Conservation (phyloP, 2,113 vertebrate species). For the Dromaius novaehollandiae region DNA sequence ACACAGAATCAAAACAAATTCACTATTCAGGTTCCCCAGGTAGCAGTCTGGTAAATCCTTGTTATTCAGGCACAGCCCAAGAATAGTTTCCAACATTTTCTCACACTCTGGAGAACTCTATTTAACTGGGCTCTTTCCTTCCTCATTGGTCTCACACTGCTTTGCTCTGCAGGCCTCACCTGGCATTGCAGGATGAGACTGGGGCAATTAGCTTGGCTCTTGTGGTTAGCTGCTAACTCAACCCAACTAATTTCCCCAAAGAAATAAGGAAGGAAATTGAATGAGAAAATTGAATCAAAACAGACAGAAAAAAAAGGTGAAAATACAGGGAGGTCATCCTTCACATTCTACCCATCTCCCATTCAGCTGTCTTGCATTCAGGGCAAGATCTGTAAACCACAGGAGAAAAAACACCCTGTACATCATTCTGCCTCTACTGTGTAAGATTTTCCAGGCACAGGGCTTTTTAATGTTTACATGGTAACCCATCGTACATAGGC, state of each 20-base stretch:
- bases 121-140: not conserved
- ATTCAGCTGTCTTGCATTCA: not conserved
- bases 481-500: not conserved
- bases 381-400: not conserved
- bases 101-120: not conserved
- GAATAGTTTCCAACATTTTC: not conserved
- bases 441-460: not conserved
- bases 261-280: not conserved
- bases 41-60: not conserved
- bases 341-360: not conserved
- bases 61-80: not conserved
- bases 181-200: accelerated
- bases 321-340: not conserved
- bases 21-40: not conserved
- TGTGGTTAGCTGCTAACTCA: not conserved
- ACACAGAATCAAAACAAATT: not conserved
- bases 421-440: not conserved
- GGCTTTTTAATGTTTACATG: not conserved
- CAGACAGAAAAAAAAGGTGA: not conserved
- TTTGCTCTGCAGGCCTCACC: not conserved
- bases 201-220: not conserved
- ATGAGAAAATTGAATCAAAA: not conserved
- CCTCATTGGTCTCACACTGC: not conserved
- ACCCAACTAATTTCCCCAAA: not conserved
- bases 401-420: not conserved